A percentile compares a stretch with the other conserved stretches of the same genome.
Evolutionary conservation across 2,797 vertebrate genomes (phyloP).

Genomic region (Notoglanidium macrostoma): DNA sequence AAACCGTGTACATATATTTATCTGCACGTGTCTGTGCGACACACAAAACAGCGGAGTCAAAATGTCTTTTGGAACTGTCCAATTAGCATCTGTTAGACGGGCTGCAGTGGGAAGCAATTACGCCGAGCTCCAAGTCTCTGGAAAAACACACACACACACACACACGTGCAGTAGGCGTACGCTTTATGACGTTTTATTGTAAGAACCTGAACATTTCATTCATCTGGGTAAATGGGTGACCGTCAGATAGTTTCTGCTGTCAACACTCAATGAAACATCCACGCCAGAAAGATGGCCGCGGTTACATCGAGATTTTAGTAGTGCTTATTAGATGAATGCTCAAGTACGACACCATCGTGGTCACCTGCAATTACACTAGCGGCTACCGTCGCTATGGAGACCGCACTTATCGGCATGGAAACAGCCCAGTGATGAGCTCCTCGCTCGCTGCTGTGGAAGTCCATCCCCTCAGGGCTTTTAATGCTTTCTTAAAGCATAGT

Average conservation of each 20-base stretch:
- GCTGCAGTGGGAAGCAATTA: slow-evolving; percentile 74
- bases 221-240: not conserved
- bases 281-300: not conserved
- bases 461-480: not conserved
- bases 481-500: not conserved
- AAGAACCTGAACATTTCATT: slow-evolving; percentile 62
- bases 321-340: not conserved
- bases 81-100: slow-evolving; percentile 59
- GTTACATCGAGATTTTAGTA: not conserved
- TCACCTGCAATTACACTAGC: slow-evolving; percentile 33
- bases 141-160: slow-evolving; percentile 47
- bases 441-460: slow-evolving; percentile 31
- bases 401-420: slow-evolving; percentile 57
- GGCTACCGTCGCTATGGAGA: slow-evolving; percentile 70
- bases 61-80: slow-evolving; percentile 47
- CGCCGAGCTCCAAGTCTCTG: slow-evolving; percentile 68
- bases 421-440: slow-evolving; percentile 52
- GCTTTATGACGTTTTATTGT: slow-evolving; percentile 50
- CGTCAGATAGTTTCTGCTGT: not conserved
- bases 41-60: slow-evolving; percentile 22
- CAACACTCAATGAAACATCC: not conserved
- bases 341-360: not conserved
- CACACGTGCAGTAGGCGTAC: slow-evolving; percentile 61
- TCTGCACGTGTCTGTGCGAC: slow-evolving; percentile 1
- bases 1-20: slow-evolving; percentile 41